These are phyloP conservation scores for Macaca fascicularis DNA, from an alignment of 2,113 vertebrate genomes.

Conservation along the genomic window DNA sequence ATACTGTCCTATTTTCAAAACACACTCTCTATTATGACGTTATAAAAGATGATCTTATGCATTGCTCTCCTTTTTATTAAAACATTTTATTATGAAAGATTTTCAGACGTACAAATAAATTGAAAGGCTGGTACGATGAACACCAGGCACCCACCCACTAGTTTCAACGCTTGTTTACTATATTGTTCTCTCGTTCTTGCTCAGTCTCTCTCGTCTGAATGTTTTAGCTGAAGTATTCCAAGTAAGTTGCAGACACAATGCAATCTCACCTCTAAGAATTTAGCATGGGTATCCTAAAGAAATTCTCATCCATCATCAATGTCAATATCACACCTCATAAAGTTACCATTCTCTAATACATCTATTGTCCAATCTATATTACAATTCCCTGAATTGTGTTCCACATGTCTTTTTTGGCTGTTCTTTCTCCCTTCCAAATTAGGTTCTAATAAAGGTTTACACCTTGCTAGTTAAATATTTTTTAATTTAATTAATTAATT, in stretches of 20 bases:
- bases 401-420: background rate
- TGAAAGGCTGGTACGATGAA: background rate
- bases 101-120: background rate
- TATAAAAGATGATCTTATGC: background rate
- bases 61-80: background rate
- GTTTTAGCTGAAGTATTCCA: background rate
- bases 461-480: too few relatives aligned
- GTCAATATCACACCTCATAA: background rate
- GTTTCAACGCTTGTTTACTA: background rate
- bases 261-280: background rate
- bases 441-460: background rate
- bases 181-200: background rate
- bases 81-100: background rate
- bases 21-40: background rate
- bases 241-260: background rate
- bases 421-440: background rate
- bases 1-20: background rate
- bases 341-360: background rate
- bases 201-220: background rate
- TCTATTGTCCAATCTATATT: background rate
- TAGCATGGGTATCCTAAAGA: background rate
- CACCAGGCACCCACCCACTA: background rate
- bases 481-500: too few relatives aligned
- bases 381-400: background rate
- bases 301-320: background rate